Percentiles rank a stretch among this genome's conserved stretches.
Conservation (phyloP, 2,888 invertebrate species). For the Mythimna pallens region DNA sequence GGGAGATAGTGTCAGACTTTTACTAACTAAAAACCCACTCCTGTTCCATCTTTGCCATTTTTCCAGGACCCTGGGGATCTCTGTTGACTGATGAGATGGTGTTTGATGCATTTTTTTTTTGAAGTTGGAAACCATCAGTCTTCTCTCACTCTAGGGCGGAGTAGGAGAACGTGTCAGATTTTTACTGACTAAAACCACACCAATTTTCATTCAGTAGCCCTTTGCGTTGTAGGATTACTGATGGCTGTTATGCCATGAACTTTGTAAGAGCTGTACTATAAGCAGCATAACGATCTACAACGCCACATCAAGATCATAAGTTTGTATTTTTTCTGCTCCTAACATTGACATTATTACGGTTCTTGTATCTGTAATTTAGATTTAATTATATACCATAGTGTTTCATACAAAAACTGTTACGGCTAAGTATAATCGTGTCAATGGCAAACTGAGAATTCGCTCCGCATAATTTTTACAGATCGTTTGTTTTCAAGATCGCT, state of each 20-base stretch:
- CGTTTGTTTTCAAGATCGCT: slow-evolving; percentile 56
- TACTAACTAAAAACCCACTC: no score
- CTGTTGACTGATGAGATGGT: background rate
- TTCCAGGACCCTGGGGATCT: no score
- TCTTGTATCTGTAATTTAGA: slow-evolving; percentile 56
- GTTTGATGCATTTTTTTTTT: no score
- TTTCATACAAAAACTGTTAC: slow-evolving; percentile 41
- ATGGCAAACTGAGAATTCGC: slow-evolving; percentile 56
- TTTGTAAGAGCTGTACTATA: background rate
- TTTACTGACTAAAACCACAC: no score
- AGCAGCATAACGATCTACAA: background rate
- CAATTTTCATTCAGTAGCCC: no score
- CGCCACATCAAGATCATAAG: slow-evolving; percentile 1
- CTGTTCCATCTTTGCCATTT: no score
- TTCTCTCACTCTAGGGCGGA: no score
- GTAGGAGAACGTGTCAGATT: no score
- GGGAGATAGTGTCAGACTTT: no score
- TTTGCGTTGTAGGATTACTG: no score
- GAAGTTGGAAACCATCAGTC: no score
- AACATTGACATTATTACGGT: slow-evolving; percentile 61
- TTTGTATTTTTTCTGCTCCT: slow-evolving; percentile 32
- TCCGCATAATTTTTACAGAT: slow-evolving; percentile 55
- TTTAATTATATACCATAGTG: slow-evolving; percentile 55
- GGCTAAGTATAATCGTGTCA: slow-evolving; percentile 58
- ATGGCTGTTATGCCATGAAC: background rate